phyloP scores from a whole-genome alignment of 2,888 invertebrate genomes.

The Margaritifera margaritifera region DNA sequence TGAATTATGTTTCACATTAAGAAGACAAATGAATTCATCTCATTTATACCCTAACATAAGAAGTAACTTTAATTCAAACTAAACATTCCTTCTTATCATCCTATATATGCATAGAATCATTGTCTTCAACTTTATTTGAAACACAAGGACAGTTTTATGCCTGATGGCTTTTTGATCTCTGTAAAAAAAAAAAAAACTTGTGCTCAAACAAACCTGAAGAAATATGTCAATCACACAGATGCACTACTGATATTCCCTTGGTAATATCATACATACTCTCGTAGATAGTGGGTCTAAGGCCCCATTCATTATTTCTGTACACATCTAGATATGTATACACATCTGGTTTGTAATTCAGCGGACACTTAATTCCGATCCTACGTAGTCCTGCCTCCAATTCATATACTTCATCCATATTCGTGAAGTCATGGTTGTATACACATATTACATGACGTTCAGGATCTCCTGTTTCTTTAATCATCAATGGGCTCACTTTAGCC shows the following conservation, averaged over 20 bases:
- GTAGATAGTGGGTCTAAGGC: slow-evolving; percentile 29
- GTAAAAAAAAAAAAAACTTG: too few species aligned
- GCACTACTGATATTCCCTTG: slow-evolving; percentile 18
- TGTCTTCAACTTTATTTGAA: too few species aligned
- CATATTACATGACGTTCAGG: slow-evolving; percentile 38
- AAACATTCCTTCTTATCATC: too few species aligned
- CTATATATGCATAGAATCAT: too few species aligned
- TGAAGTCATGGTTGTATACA: slow-evolving; percentile 43
- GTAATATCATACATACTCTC: slow-evolving; percentile 28
- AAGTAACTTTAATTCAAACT: too few species aligned
- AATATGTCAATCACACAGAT: too few species aligned
- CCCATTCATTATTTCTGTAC: slow-evolving; percentile 36
- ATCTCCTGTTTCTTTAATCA: slow-evolving; percentile 3
- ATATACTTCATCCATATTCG: slow-evolving; percentile 34
- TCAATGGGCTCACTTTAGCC: slow-evolving; percentile 29
- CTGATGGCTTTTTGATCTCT: too few species aligned
- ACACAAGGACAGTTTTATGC: too few species aligned
- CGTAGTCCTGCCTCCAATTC: slow-evolving; percentile 34
- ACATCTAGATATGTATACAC: slow-evolving; percentile 41
- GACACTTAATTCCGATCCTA: slow-evolving; percentile 36
- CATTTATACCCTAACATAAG: too few species aligned
- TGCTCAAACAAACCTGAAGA: too few species aligned
- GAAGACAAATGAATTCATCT: too few species aligned
- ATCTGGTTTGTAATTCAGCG: slow-evolving; percentile 46
- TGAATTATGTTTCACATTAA: too few species aligned